A percentile compares a stretch with the other conserved stretches of the same genome.
Conservation (phyloP, 2,113 vertebrate species). For the human (Homo sapiens) region DNA sequence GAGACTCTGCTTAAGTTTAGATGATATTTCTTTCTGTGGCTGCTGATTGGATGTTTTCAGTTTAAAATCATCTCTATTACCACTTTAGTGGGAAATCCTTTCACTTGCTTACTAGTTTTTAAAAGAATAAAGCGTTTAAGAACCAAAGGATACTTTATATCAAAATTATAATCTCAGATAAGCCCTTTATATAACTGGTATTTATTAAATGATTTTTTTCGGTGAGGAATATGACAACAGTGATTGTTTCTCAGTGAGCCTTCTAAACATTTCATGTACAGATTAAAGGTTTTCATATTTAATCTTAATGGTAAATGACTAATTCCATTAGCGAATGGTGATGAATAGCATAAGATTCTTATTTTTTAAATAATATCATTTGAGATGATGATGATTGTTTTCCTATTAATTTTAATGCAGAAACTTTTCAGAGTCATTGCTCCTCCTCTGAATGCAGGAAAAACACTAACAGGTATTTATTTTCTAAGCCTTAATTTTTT, state of each 20-base stretch:
- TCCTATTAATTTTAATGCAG: slow-evolving; percentile 84
- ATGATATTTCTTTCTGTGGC: background rate
- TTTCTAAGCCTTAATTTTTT: slow-evolving; percentile 49
- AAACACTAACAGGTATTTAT: slow-evolving; percentile 90
- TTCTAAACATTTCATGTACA: background rate
- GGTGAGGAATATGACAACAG: background rate
- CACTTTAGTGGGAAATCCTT: slow-evolving; percentile 2
- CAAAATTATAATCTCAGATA: slow-evolving; percentile 25
- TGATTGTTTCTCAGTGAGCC: background rate
- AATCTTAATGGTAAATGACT: slow-evolving; percentile 20
- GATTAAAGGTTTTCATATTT: background rate
- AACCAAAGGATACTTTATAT: background rate
- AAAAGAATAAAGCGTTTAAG: slow-evolving; percentile 18
- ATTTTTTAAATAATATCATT: background rate
- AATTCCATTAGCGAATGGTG: background rate
- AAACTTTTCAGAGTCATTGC: slow-evolving; percentile 96
- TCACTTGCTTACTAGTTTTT: background rate
- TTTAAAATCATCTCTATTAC: background rate
- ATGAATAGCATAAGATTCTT: background rate
- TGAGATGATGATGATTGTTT: slow-evolving; percentile 49
- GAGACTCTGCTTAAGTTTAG: background rate
- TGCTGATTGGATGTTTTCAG: background rate
- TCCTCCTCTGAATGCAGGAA: slow-evolving; percentile 91
- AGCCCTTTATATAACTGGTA: background rate
- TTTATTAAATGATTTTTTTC: slow-evolving; percentile 33